Percentiles rank a stretch among this genome's conserved stretches.
Conservation (phyloP, 2,797 vertebrate species). For the Botia almorhae region DNA sequence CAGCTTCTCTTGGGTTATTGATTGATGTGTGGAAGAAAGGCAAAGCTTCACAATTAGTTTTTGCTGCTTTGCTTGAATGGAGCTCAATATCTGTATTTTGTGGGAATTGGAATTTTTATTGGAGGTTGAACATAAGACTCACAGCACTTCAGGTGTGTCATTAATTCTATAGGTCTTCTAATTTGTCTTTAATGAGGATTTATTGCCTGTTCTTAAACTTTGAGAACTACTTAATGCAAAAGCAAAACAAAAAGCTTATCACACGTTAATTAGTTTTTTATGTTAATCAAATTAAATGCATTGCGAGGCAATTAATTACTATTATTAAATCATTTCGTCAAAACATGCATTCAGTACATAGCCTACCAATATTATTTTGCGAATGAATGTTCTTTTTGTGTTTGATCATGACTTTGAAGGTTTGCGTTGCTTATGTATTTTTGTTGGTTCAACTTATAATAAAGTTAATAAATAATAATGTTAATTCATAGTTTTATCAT, state of each 20-base stretch:
- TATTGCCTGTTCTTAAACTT: slow-evolving; percentile 23
- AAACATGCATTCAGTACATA: neutral
- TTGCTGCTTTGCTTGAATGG: slow-evolving; percentile 36
- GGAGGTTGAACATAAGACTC: neutral
- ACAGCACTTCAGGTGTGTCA: slow-evolving; percentile 21
- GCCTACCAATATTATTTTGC: neutral
- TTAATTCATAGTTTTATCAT: neutral
- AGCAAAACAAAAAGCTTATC: slow-evolving; percentile 4
- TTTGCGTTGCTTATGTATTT: neutral
- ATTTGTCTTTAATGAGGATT: slow-evolving; percentile 30
- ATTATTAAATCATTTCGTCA: neutral
- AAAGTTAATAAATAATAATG: too few relatives aligned
- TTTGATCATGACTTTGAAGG: neutral
- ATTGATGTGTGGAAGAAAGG: slow-evolving; percentile 38
- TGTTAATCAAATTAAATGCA: neutral
- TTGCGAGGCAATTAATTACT: slow-evolving; percentile 8
- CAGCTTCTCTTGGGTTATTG: slow-evolving; percentile 31
- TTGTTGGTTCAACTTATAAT: neutral
- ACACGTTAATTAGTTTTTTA: neutral
- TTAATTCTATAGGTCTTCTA: slow-evolving; percentile 12
- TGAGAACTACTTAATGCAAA: neutral
- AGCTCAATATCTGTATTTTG: slow-evolving; percentile 15
- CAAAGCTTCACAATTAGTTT: slow-evolving; percentile 23
- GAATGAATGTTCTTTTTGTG: neutral
- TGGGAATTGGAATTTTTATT: neutral